These are phyloP conservation scores for cattle (Bos taurus) DNA, from an alignment of 2,113 vertebrate genomes.

Conservation along the genomic window DNA sequence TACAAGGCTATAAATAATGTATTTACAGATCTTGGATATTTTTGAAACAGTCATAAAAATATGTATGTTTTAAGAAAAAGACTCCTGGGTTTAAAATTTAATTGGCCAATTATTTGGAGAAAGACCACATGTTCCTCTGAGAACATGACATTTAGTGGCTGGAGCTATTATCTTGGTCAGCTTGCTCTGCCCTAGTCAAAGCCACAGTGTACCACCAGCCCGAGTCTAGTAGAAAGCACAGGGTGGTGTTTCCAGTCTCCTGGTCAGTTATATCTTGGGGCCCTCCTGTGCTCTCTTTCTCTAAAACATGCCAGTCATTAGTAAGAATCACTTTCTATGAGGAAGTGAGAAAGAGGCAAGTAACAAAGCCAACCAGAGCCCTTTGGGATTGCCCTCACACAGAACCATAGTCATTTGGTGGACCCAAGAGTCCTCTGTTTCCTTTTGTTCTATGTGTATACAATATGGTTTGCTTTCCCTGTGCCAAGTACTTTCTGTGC, in stretches of 20 bases:
- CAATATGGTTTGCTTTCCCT: neutral
- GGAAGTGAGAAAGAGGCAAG: conserved; percentile 28
- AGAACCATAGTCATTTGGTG: neutral
- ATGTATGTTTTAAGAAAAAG: conserved; percentile 2
- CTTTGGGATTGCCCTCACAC: neutral
- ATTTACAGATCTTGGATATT: conserved; percentile 23
- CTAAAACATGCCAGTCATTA: conserved; percentile 30
- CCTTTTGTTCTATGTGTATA: neutral
- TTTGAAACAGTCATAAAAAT: conserved; percentile 40
- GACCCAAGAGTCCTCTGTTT: neutral
- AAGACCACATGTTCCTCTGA: conserved; percentile 54
- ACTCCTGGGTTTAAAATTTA: conserved; percentile 47
- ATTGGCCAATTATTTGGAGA: conserved; percentile 61
- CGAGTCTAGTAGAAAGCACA: conserved; percentile 35
- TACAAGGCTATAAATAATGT: conserved; percentile 32
- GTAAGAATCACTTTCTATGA: neutral
- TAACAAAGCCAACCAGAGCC: conserved; percentile 26
- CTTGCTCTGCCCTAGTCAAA: conserved; percentile 26
- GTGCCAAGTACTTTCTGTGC: neutral
- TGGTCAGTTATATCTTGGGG: conserved; percentile 22
- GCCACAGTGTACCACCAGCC: neutral
- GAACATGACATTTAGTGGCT: conserved; percentile 65
- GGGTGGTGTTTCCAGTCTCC: conserved; percentile 14
- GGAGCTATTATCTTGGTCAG: conserved; percentile 11
- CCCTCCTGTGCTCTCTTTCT: conserved; percentile 18